Evolutionary conservation across 1,140 invertebrate species (phyloP).

Genomic region (Cydia splendana): DNA sequence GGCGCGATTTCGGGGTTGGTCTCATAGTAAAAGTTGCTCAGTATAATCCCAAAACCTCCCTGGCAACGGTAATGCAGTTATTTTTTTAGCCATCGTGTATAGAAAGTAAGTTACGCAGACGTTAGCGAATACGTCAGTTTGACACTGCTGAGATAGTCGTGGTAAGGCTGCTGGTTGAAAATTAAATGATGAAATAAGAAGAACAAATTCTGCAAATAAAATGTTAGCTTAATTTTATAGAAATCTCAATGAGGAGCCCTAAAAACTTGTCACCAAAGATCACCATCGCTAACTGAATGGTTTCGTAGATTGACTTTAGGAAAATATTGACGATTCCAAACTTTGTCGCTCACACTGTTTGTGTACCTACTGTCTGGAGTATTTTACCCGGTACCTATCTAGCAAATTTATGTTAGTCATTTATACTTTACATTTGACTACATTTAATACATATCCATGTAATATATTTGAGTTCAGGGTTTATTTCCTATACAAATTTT

Average conservation of each 20-base stretch:
- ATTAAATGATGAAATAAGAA: neutral
- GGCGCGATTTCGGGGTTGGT: no score
- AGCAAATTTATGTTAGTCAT: neutral
- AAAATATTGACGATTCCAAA: slow-evolving; percentile 13
- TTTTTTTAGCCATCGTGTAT: no score
- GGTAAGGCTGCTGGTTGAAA: no score
- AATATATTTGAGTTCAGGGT: no score
- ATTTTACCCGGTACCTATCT: neutral
- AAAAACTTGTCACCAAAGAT: slow-evolving; percentile 24
- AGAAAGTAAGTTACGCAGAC: no score
- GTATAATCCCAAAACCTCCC: no score
- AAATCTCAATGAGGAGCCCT: neutral
- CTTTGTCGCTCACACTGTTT: neutral
- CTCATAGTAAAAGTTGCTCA: no score
- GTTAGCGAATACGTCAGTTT: no score
- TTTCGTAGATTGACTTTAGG: slow-evolving; percentile 16
- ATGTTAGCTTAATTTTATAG: neutral
- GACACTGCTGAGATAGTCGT: no score
- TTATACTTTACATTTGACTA: neutral
- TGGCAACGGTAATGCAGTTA: no score
- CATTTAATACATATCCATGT: no score
- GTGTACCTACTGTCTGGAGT: neutral
- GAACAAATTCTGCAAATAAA: neutral
- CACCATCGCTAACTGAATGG: slow-evolving; percentile 12
- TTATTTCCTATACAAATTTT: no score